A percentile compares a stretch with the other conserved stretches of the same genome.
Conservation (phyloP, 2,888 invertebrate genomes). For the Napeogenes sylphis region DNA sequence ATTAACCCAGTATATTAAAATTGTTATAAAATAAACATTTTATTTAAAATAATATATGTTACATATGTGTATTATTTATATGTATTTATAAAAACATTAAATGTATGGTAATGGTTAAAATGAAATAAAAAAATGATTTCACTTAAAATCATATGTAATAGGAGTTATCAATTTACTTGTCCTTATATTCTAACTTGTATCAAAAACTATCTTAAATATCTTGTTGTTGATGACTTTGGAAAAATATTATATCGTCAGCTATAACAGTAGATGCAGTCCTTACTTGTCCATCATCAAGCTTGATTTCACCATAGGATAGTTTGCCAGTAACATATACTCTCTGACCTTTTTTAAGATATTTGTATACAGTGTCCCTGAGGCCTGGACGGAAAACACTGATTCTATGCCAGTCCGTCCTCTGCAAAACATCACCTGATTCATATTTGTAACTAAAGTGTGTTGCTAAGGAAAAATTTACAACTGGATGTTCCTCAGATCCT, state of each 20-base stretch:
- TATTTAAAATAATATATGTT: no score
- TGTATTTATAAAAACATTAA: no score
- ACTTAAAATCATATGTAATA: neutral
- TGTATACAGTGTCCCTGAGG: slow-evolving; percentile 87
- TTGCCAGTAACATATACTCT: slow-evolving; percentile 89
- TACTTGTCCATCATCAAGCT: slow-evolving; percentile 84
- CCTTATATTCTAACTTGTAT: slow-evolving; percentile 34
- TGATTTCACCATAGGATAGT: slow-evolving; percentile 90
- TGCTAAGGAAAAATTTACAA: slow-evolving; percentile 92
- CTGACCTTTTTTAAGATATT: slow-evolving; percentile 90
- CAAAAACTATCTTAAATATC: slow-evolving; percentile 28
- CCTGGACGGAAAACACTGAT: slow-evolving; percentile 91
- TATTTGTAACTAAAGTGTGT: slow-evolving; percentile 92
- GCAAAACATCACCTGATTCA: slow-evolving; percentile 86
- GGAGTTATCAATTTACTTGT: neutral
- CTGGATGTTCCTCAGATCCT: slow-evolving; percentile 89
- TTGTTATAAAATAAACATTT: no score
- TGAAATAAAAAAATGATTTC: neutral
- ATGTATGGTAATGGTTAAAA: neutral
- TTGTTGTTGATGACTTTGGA: slow-evolving; percentile 67
- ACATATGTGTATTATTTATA: no score
- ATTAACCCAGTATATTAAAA: no score
- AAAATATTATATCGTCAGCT: slow-evolving; percentile 92
- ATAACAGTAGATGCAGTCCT: slow-evolving; percentile 87
- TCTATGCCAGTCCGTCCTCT: slow-evolving; percentile 95